Evolutionary conservation across 2,888 invertebrate species (phyloP).

Genomic region (Hermodice carunculata): DNA sequence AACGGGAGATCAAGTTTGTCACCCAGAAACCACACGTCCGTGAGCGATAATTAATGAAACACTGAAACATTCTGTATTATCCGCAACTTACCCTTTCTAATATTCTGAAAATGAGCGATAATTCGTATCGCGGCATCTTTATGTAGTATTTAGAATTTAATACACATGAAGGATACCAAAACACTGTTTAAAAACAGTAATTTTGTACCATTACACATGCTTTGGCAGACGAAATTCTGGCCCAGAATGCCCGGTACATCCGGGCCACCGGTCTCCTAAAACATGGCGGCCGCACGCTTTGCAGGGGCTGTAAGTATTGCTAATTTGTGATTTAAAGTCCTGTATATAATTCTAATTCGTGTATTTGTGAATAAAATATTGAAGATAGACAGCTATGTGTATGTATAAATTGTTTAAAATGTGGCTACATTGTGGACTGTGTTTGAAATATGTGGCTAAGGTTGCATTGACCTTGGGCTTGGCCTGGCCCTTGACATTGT

Average conservation of each 20-base stretch:
- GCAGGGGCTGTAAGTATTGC: constrained; percentile 6
- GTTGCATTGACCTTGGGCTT: no score
- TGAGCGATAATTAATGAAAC: constrained; percentile 10
- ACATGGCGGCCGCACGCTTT: constrained; percentile 41
- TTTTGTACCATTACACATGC: no score
- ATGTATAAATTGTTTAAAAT: no score
- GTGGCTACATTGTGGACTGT: no score
- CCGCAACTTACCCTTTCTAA: constrained; percentile 31
- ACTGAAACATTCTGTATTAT: no score
- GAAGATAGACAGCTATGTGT: no score
- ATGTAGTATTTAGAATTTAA: neutral
- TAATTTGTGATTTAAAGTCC: no score
- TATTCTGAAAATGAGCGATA: constrained; percentile 31
- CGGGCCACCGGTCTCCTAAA: constrained; percentile 30
- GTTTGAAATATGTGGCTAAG: no score
- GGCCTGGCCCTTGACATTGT: no score
- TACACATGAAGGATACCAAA: neutral
- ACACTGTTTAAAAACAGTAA: neutral
- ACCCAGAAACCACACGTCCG: neutral
- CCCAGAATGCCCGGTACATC: constrained; percentile 5
- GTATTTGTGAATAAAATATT: no score
- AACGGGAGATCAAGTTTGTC: neutral
- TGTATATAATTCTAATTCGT: no score
- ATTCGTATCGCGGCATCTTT: constrained; percentile 37
- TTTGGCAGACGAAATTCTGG: no score